Percentiles rank a stretch among this genome's conserved stretches.
These are phyloP conservation scores for Heteromurus nitidus DNA, from an alignment of 2,888 invertebrate species.

Conservation along the genomic window DNA sequence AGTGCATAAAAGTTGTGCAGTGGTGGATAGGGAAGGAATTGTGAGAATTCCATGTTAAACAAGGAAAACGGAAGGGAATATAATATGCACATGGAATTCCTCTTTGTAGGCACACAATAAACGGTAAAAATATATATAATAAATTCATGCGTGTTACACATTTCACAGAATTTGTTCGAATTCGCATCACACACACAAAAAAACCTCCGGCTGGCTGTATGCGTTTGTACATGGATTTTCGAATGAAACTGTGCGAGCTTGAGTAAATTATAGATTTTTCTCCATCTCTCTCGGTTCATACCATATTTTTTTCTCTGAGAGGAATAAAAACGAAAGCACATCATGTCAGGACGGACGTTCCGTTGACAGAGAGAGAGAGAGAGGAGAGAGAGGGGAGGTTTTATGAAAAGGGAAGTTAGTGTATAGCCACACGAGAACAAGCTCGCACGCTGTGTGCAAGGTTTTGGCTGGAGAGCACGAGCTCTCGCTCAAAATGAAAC, in stretches of 20 bases:
- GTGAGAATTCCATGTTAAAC: too few relatives aligned
- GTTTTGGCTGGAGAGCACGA: slow-evolving; percentile 24
- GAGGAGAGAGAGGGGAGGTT: not conserved
- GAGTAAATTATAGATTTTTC: slow-evolving; percentile 43
- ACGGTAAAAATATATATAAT: too few relatives aligned
- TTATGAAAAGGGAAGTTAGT: not conserved
- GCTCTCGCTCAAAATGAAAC: slow-evolving; percentile 28
- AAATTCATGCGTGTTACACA: too few relatives aligned
- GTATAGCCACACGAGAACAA: not conserved
- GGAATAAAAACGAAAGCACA: not conserved
- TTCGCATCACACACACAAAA: too few relatives aligned
- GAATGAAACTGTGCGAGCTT: not conserved
- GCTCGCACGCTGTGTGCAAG: not conserved
- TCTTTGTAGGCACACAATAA: too few relatives aligned
- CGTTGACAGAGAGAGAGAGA: slow-evolving; percentile 20
- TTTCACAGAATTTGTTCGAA: too few relatives aligned
- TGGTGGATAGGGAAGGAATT: too few relatives aligned
- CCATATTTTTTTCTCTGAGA: not conserved
- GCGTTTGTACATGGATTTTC: not conserved
- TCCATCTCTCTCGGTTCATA: slow-evolving; percentile 2
- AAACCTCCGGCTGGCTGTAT: too few relatives aligned
- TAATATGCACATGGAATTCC: too few relatives aligned
- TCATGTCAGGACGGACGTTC: not conserved
- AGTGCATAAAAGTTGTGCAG: too few relatives aligned
- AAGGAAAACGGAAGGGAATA: too few relatives aligned